These are phyloP conservation scores for Atta colombica DNA, from an alignment of 1,140 invertebrate species.

Conservation along the genomic window DNA sequence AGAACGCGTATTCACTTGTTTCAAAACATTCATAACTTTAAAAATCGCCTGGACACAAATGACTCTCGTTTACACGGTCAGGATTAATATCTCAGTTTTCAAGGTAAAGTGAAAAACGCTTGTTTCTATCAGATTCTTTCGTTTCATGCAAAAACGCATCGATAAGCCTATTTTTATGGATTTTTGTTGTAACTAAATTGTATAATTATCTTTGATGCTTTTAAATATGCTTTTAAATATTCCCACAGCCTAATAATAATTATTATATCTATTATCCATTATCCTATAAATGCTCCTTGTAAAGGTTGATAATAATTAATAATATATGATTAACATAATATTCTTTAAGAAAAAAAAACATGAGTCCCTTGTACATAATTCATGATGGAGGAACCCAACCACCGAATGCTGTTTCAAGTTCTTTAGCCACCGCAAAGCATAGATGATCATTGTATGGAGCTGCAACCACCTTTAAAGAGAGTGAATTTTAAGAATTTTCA, in stretches of 20 bases:
- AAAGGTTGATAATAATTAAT: background rate
- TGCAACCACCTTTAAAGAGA: constrained; percentile 89
- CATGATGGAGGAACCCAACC: constrained; percentile 92
- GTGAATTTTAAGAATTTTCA: background rate
- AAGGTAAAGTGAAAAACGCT: no score
- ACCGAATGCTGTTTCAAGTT: constrained; percentile 93
- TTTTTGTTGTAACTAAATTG: no score
- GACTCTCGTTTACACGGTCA: no score
- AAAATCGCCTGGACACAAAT: no score
- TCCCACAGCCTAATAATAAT: background rate
- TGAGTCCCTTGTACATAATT: background rate
- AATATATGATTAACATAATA: background rate
- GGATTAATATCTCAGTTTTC: no score
- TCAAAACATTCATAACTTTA: no score
- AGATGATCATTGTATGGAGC: constrained; percentile 93
- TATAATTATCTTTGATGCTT: no score
- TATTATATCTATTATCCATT: background rate
- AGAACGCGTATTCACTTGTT: no score
- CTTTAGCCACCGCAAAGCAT: constrained; percentile 93
- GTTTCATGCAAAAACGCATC: no score
- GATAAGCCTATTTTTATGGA: no score
- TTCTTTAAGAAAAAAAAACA: background rate
- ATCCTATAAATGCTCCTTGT: background rate
- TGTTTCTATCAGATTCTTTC: no score
- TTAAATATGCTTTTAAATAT: background rate